A percentile compares a stretch with the other conserved stretches of the same genome.
Evolutionary conservation across 2,113 vertebrate species (phyloP).

Genomic region (Chelonoidis abingdonii): DNA sequence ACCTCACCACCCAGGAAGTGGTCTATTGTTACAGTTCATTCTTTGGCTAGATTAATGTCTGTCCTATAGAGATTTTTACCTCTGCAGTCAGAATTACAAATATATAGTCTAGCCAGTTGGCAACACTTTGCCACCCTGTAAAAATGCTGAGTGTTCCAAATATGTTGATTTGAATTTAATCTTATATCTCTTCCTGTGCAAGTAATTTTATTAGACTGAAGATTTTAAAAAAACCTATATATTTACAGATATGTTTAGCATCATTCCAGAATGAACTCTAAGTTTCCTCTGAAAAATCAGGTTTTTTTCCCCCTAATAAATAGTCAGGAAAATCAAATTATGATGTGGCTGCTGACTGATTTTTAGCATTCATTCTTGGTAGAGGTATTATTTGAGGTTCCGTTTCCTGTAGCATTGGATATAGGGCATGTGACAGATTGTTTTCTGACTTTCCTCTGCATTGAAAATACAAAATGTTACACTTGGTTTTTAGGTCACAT

Average conservation of each 20-base stretch:
- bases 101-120: neutral
- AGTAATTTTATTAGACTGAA: neutral
- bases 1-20: neutral
- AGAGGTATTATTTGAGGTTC: neutral
- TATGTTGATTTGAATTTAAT: neutral
- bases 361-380: neutral
- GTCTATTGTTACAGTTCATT: neutral
- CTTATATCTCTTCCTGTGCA: neutral
- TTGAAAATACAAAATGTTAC: neutral
- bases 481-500: neutral
- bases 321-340: neutral
- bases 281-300: neutral
- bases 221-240: neutral
- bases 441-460: neutral
- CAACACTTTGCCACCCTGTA: neutral
- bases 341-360: neutral
- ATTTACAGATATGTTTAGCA: neutral
- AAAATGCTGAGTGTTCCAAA: neutral
- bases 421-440: neutral
- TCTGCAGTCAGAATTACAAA: neutral
- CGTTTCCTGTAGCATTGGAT: neutral
- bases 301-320: conserved; percentile 9
- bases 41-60: neutral
- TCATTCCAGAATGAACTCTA: neutral
- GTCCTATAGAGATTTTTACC: neutral